Base-by-base conservation (phyloP, 2,113 vertebrate species). In the Garra rufa region DNA sequence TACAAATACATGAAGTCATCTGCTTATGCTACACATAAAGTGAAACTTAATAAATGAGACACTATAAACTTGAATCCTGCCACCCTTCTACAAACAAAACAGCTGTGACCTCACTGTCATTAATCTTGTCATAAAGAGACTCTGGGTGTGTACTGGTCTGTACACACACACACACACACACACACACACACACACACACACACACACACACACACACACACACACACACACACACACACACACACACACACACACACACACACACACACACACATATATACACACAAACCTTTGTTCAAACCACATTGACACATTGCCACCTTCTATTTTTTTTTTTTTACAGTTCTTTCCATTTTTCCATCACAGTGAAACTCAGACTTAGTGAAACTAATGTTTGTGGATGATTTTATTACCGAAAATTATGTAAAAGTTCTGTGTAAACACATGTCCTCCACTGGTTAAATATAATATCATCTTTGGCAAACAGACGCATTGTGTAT, bases 71-170 rank as follows among this genome's bases (percentile, higher is more conserved):
- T 28, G 38, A 86, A 13, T 61, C 83, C 70, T 88, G 82, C 3
- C 78, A 90, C 88, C 89, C 88, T 88, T 70, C 83, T 69, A 52
- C 85, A 89, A 65, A 38, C 61, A 82, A 88, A 78, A 87, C 86
- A 92, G 85, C 89, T 88, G 88, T 91, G 90, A 91, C 89, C 86
- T 92, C 78, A 90, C 83, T 81, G 90, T 89, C 89, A 91, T 92
- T 91, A 92, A 93, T 93, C 91, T 91, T 88, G 85, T 88, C 85
- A 82, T 76, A 69, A 86, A 86, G 83, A 61, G 34, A 48, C 34
- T 76, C 82, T 86, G 73, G 34, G 78, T 84, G 79, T 75, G 46
- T 67, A 74, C n/a, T 48, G 59, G 26, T 46, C 26, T 65, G 2
- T 6, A 21, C 11, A 82, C 59, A 57, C 59, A 76, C 24, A 76